phyloP scores from a whole-genome alignment of 2,888 invertebrate genomes.

The Eupithecia insigniata region DNA sequence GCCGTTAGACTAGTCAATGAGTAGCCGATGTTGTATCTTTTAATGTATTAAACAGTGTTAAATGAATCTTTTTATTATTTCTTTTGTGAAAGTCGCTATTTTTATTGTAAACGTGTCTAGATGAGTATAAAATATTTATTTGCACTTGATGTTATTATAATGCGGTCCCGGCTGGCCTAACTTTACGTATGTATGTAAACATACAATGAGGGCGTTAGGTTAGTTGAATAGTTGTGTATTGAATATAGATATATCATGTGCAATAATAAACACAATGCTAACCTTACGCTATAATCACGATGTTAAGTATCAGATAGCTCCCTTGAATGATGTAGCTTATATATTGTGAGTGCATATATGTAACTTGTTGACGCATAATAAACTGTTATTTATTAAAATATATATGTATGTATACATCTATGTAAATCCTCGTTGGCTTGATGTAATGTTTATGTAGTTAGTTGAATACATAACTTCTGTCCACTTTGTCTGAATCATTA shows the following conservation, averaged over 20 bases:
- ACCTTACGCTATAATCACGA: slow-evolving; percentile 63
- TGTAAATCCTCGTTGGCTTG: slow-evolving; percentile 74
- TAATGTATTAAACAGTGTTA: slow-evolving; percentile 75
- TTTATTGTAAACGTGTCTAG: slow-evolving; percentile 71
- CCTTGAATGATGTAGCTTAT: slow-evolving; percentile 66
- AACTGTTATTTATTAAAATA: slow-evolving; percentile 60
- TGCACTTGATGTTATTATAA: slow-evolving; percentile 62
- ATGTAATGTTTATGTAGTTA: slow-evolving; percentile 59
- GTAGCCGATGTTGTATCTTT: slow-evolving; percentile 80
- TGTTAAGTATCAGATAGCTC: slow-evolving; percentile 61
- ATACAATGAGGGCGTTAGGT: slow-evolving; percentile 44
- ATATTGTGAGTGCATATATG: slow-evolving; percentile 62
- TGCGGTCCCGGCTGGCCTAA: slow-evolving; percentile 51
- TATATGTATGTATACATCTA: slow-evolving; percentile 51
- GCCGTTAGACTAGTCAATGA: slow-evolving; percentile 83
- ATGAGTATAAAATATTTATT: slow-evolving; percentile 76
- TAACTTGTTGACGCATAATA: slow-evolving; percentile 81
- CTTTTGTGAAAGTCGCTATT: slow-evolving; percentile 76
- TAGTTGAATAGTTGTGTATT: slow-evolving; percentile 58
- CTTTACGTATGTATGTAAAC: slow-evolving; percentile 41
- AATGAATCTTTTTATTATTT: slow-evolving; percentile 80
- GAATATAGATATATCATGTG: slow-evolving; percentile 62
- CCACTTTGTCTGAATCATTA: slow-evolving; percentile 48
- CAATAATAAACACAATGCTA: slow-evolving; percentile 70
- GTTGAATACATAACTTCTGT: slow-evolving; percentile 44